These are phyloP conservation scores for Pteronotus mesoamericanus DNA, from an alignment of 2,797 vertebrate genomes.

Conservation along the genomic window DNA sequence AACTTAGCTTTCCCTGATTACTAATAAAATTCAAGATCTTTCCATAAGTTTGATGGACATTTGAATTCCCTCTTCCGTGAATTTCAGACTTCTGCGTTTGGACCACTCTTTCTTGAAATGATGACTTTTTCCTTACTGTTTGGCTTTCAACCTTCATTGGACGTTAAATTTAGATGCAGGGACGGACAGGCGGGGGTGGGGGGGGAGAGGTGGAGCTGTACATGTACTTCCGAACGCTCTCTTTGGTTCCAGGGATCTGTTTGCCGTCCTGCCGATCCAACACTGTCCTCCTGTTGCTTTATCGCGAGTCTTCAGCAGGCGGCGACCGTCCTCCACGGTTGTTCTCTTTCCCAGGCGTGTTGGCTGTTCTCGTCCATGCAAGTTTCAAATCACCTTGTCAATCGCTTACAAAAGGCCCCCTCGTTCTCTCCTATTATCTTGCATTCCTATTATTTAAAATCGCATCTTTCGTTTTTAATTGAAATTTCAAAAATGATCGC, in stretches of 20 bases:
- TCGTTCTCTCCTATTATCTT: not conserved
- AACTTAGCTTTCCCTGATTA: not conserved
- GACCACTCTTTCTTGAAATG: not conserved
- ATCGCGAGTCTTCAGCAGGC: fast-evolving
- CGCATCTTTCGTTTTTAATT: not conserved
- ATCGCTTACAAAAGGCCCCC: not conserved
- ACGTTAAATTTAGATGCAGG: not conserved
- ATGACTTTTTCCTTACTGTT: not conserved
- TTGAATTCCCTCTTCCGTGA: not conserved
- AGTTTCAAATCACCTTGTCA: not conserved
- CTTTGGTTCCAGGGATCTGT: not conserved
- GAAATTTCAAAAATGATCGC: not conserved
- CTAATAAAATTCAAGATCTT: not conserved
- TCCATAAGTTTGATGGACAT: not conserved
- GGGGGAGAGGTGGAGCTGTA: too few species aligned
- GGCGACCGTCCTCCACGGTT: fast-evolving
- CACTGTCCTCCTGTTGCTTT: not conserved
- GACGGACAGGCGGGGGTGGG: not conserved
- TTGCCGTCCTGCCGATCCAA: fast-evolving
- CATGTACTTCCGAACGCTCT: not conserved
- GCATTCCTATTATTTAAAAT: not conserved
- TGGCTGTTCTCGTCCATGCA: not conserved
- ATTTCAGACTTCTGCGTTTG: not conserved
- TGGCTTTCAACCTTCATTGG: not conserved
- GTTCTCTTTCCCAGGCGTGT: not conserved